These are phyloP conservation scores for Axis porcinus DNA, from an alignment of 2,113 vertebrate genomes.

Conservation along the genomic window DNA sequence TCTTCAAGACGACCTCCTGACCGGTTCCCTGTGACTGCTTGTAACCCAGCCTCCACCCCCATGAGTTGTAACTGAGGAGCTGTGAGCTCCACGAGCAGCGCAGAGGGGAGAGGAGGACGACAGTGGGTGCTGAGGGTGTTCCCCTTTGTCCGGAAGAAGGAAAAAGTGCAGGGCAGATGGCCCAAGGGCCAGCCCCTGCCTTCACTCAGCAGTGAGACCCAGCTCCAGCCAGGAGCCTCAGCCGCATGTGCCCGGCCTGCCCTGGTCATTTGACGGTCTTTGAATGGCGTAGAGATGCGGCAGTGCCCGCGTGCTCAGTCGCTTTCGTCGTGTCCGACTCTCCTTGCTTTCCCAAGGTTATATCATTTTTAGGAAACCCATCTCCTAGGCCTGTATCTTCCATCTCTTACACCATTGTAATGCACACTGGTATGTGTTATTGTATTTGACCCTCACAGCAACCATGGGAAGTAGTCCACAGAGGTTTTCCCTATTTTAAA, in stretches of 20 bases:
- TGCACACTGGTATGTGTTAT: neutral
- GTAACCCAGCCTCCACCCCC: neutral
- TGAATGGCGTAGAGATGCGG: neutral
- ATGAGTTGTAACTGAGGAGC: neutral
- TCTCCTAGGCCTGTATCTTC: neutral
- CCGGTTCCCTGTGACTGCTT: neutral
- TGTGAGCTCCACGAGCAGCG: neutral
- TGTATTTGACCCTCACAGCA: neutral
- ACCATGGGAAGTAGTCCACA: neutral
- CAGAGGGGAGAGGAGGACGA: neutral
- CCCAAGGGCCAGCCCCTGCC: neutral
- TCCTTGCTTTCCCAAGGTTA: neutral
- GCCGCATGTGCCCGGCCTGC: neutral
- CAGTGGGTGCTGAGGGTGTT: too few species aligned
- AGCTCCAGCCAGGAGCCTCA: neutral
- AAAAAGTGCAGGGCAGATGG: neutral
- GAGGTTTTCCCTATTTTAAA: neutral
- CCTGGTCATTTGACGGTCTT: neutral
- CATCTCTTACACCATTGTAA: neutral
- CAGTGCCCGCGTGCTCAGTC: neutral
- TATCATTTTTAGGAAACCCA: neutral
- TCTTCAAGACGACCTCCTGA: neutral
- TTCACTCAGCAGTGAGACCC: neutral
- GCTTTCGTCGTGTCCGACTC: neutral
- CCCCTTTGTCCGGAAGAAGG: neutral